These are phyloP conservation scores for Champsocephalus gunnari DNA, from an alignment of 2,797 vertebrate species.

Conservation along the genomic window DNA sequence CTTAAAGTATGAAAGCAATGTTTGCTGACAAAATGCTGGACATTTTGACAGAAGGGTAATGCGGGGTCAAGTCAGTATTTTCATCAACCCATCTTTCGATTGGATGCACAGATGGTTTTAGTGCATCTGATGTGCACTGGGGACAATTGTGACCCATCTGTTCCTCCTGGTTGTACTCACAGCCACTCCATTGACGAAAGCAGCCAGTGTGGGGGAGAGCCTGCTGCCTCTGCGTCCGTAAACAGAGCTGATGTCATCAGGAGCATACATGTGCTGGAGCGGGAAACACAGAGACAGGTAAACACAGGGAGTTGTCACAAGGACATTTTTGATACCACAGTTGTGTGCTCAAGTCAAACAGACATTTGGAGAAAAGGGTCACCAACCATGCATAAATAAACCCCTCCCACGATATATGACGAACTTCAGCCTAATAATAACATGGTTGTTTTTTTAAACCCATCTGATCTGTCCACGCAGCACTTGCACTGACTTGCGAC, in stretches of 20 bases:
- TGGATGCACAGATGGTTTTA: not conserved
- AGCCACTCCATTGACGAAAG: slow-evolving; percentile 91
- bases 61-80: slow-evolving; percentile 9
- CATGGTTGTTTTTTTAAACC: not conserved
- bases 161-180: slow-evolving; percentile 78
- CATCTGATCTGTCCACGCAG: slow-evolving; percentile 15
- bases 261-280: slow-evolving; percentile 85
- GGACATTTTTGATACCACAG: not conserved
- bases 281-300: slow-evolving; percentile 21
- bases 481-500: not conserved
- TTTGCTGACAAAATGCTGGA: slow-evolving; percentile 16
- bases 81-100: slow-evolving; percentile 1
- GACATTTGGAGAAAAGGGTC: slow-evolving; percentile 26
- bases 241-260: slow-evolving; percentile 85
- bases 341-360: not conserved
- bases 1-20: slow-evolving; percentile 1
- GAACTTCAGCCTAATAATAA: slow-evolving; percentile 7
- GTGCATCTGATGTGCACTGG: not conserved
- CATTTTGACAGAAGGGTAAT: not conserved
- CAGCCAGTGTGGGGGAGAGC: slow-evolving; percentile 88
- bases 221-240: slow-evolving; percentile 85
- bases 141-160: slow-evolving; percentile 15
- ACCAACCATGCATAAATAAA: slow-evolving; percentile 22
- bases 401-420: not conserved
- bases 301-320: slow-evolving; percentile 21